Evolutionary conservation across 2,888 invertebrate genomes (phyloP).

Genomic region (Ryuthela nishihirai): DNA sequence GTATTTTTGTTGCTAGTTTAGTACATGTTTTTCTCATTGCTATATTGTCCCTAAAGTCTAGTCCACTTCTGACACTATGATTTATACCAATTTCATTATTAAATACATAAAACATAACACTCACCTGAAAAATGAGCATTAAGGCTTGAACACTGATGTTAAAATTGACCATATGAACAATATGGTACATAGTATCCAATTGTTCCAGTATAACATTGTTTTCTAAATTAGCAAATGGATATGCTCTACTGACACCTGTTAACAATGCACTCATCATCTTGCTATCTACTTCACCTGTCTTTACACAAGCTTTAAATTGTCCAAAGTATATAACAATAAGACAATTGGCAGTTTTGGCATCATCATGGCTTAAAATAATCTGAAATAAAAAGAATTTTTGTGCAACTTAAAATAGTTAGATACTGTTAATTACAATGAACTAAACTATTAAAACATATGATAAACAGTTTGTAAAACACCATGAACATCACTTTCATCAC

Average conservation of each 20-base stretch:
- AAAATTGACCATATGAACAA: conserved; percentile 75
- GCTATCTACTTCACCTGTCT: conserved; percentile 76
- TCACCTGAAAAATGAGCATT: conserved; percentile 60
- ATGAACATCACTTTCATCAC: too few relatives aligned
- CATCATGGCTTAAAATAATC: conserved; percentile 57
- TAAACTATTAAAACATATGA: too few relatives aligned
- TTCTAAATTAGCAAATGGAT: conserved; percentile 68
- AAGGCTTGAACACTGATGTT: conserved; percentile 61
- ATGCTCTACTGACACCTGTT: conserved; percentile 77
- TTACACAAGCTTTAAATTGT: conserved; percentile 88
- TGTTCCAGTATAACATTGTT: conserved; percentile 60
- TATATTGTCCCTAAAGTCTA: too few relatives aligned
- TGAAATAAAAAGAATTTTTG: conserved; percentile 10
- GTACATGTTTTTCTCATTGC: too few relatives aligned
- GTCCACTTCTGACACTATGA: too few relatives aligned
- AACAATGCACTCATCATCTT: conserved; percentile 79
- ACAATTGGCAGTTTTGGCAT: conserved; percentile 70
- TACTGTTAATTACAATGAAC: too few relatives aligned
- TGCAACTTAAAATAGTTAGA: too few relatives aligned
- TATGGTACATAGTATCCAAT: conserved; percentile 70
- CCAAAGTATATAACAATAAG: conserved; percentile 89
- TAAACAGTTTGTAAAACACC: too few relatives aligned
- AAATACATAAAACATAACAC: conserved; percentile 38
- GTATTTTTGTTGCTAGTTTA: too few relatives aligned
- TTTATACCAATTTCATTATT: too few relatives aligned